Base-by-base conservation (phyloP, 2,888 invertebrate genomes). In the Rhynchonema sp. region DNA sequence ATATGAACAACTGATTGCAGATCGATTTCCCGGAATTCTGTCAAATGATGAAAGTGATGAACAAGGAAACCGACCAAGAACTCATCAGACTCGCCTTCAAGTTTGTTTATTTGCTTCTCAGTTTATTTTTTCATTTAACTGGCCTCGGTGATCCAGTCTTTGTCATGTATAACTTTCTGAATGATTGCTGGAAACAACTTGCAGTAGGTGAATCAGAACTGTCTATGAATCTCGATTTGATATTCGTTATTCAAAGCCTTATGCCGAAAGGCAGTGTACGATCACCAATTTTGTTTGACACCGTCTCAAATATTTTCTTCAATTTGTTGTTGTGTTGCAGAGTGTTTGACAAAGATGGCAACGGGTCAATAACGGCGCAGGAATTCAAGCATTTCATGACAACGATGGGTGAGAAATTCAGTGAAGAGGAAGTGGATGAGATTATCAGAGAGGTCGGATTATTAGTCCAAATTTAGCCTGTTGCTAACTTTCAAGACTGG, bases 341-440 rank as follows among this genome's bases (percentile, higher is more conserved):
- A 62, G 71, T 72, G 25, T 72, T 72, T 62, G 70, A 72, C 61
- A 71, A 71, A 63, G 71, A 71, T 57, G 71, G 71, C 17, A 71
- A 72, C 63, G 71, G 72, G 28, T 70, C 64, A 63, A 72, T 72
- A 54, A 72, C 72, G n/a, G 71, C 72, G 20, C 69, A 70, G 60
- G 71, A 71, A 61, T 72, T 72, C 64, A 69, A 70, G 59, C 71
- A 72, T 60, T 71, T 71, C 63, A 71, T 71, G 71, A 71, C 70
- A 28, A 67, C 67, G 1, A 66, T 66, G 66, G 66, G 68, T 54
- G 66, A 66, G 30, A 68, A 67, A 30, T 72, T 72, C 64, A 70
- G 68, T 49, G 72, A 72, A 57, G 72, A 72, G 56, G 72, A 72
- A 61, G 72, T 72, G 26, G 72, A 72, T 59, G 72, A 72, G 61